Evolutionary conservation across 2,888 invertebrate species (phyloP).

Genomic region (Rhaphigaster nebulosa): DNA sequence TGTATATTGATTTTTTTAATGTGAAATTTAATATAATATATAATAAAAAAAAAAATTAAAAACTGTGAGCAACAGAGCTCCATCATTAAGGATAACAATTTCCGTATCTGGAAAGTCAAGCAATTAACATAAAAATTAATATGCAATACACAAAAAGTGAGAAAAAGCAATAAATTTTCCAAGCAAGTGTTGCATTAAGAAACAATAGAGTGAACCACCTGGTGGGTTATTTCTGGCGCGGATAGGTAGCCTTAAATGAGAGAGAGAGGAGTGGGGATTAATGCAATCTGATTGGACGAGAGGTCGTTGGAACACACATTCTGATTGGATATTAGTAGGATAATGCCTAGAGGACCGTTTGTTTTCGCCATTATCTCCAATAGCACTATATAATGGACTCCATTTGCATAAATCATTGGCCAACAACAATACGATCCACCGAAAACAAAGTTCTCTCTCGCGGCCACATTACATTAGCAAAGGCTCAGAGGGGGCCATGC

Average conservation of each 20-base stretch:
- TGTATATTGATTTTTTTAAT: too few relatives aligned
- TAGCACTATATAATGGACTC: background rate
- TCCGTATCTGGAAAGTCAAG: too few relatives aligned
- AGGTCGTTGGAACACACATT: background rate
- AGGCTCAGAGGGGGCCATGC: background rate
- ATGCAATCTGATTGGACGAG: conserved; percentile 8
- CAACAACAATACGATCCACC: background rate
- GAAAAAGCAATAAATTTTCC: too few relatives aligned
- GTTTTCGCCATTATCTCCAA: conserved; percentile 35
- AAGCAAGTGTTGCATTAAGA: background rate
- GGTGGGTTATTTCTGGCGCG: background rate
- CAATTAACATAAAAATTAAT: too few relatives aligned
- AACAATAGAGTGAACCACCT: background rate
- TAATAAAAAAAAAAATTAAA: too few relatives aligned
- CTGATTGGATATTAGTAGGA: conserved; percentile 12
- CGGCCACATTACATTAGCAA: background rate
- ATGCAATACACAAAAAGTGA: too few relatives aligned
- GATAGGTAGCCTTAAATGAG: background rate
- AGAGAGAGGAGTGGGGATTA: conserved; percentile 6
- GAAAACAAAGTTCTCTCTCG: background rate
- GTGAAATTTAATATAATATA: too few relatives aligned
- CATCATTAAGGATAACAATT: too few relatives aligned
- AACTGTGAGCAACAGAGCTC: too few relatives aligned
- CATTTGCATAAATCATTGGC: conserved; percentile 17
- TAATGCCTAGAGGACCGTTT: background rate